Percentiles rank a stretch among this genome's conserved stretches.
These are phyloP conservation scores for Agonum fuliginosum DNA, from an alignment of 2,888 invertebrate species.

Conservation along the genomic window DNA sequence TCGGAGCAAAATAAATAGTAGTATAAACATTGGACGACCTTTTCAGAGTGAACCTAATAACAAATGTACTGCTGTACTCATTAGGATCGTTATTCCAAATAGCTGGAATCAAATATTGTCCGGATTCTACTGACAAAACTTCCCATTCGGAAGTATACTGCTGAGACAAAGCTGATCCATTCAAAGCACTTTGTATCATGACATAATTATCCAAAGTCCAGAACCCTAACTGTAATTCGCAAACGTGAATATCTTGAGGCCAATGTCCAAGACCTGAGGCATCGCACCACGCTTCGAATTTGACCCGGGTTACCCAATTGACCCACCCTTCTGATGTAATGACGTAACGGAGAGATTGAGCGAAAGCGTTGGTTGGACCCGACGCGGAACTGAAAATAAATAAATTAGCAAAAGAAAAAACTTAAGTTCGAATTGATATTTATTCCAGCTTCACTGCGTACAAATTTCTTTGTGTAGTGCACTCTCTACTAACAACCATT, in stretches of 20 bases:
- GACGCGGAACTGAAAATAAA: conserved; percentile 67
- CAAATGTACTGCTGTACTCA: conserved; percentile 62
- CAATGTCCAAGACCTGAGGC: conserved; percentile 69
- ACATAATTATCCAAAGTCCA: conserved; percentile 66
- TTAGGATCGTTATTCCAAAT: conserved; percentile 51
- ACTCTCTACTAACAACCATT: too few species aligned
- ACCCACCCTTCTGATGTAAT: conserved; percentile 68
- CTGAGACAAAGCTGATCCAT: conserved; percentile 52
- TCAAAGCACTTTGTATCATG: conserved; percentile 64
- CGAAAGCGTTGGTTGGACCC: conserved; percentile 64
- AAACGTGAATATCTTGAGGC: conserved; percentile 72
- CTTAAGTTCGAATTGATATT: background rate
- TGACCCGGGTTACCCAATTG: conserved; percentile 68
- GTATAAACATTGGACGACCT: conserved; percentile 67
- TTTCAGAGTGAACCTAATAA: conserved; percentile 66
- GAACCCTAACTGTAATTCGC: conserved; percentile 70
- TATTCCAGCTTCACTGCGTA: too few species aligned
- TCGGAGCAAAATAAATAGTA: conserved; percentile 68
- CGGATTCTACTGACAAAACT: conserved; percentile 48
- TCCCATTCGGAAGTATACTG: conserved; percentile 62
- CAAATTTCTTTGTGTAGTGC: too few species aligned
- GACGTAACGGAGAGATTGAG: conserved; percentile 66
- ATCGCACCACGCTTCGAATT: conserved; percentile 70
- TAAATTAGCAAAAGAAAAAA: background rate
- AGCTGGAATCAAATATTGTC: conserved; percentile 25